These are phyloP conservation scores for Saccopteryx bilineata DNA, from an alignment of 2,113 vertebrate genomes.

Conservation along the genomic window DNA sequence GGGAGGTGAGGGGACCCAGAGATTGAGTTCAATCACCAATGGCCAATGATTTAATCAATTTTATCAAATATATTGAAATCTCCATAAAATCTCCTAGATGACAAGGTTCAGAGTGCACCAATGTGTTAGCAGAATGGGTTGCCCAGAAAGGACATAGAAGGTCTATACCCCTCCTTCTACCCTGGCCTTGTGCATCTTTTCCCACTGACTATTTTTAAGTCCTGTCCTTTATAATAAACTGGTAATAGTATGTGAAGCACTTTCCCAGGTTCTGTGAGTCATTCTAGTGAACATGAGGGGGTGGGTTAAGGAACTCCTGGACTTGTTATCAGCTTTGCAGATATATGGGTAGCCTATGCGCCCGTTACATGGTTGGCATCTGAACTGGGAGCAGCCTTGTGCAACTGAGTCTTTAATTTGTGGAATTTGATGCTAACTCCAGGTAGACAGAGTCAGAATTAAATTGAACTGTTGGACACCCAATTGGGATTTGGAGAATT, in stretches of 20 bases:
- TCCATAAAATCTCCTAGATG: not conserved
- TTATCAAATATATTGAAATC: not conserved
- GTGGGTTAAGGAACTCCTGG: not conserved
- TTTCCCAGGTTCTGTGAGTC: not conserved
- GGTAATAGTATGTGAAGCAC: too few species aligned
- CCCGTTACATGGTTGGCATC: not conserved
- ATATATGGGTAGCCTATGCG: not conserved
- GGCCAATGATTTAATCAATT: not conserved
- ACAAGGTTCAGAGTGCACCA: not conserved
- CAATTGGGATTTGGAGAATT: not conserved
- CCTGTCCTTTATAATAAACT: not conserved
- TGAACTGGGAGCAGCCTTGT: too few species aligned
- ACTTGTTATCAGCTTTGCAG: not conserved
- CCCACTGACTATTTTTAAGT: not conserved
- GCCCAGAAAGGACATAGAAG: not conserved
- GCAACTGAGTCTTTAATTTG: not conserved
- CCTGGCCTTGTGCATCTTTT: not conserved
- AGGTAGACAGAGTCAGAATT: not conserved
- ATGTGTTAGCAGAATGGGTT: not conserved
- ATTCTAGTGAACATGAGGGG: not conserved
- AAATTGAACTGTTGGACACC: not conserved
- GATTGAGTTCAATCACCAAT: not conserved
- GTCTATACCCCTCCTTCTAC: not conserved
- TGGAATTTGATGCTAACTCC: not conserved
- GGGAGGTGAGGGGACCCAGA: not conserved